Conservation (phyloP, 2,888 invertebrate species). For the Morinoia aosen region DNA sequence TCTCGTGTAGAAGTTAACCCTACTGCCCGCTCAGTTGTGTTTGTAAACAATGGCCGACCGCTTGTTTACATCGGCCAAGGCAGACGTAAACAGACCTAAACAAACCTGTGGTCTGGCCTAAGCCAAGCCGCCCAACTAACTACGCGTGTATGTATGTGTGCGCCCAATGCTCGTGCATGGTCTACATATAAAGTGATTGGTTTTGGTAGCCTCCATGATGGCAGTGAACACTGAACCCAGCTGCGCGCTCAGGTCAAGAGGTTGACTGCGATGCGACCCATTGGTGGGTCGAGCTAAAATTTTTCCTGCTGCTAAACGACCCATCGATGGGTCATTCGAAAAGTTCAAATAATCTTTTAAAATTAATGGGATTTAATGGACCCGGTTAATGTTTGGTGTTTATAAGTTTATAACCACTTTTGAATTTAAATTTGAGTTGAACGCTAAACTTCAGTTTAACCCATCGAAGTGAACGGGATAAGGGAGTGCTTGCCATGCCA, state of each 20-base stretch:
- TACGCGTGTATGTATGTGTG: constrained; percentile 36
- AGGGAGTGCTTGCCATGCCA: neutral
- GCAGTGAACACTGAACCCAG: neutral
- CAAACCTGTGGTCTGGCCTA: constrained; percentile 54
- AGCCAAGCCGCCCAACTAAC: constrained; percentile 52
- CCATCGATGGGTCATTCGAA: no score
- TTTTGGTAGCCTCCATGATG: constrained; percentile 19
- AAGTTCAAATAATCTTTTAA: no score
- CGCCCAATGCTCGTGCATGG: constrained; percentile 18
- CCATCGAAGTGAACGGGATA: no score
- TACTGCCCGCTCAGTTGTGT: constrained; percentile 46
- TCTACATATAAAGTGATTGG: constrained; percentile 28
- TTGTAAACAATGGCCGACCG: constrained; percentile 52
- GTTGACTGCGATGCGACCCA: neutral
- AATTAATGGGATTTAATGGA: no score
- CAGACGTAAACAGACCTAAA: constrained; percentile 54
- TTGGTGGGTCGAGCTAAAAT: no score
- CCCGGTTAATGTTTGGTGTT: no score
- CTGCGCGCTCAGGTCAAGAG: neutral
- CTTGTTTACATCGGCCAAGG: constrained; percentile 49
- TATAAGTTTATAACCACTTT: no score
- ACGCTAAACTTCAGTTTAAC: no score
- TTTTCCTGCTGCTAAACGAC: no score
- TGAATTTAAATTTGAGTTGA: no score
- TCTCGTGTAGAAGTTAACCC: constrained; percentile 39